Conservation (phyloP, 1,140 invertebrate species). For the Brachionus angularis region DNA sequence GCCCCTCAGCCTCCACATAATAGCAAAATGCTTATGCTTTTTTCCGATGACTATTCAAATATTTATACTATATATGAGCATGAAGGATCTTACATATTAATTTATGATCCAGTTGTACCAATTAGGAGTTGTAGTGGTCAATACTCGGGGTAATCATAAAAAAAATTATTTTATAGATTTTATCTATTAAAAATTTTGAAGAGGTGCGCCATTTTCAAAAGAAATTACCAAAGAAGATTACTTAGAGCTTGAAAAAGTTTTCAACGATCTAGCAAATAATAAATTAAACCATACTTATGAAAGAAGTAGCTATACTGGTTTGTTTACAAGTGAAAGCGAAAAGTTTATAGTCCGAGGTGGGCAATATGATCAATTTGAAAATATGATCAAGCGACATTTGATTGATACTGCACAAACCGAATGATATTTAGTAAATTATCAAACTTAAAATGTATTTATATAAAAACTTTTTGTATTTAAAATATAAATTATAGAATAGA, state of each 20-base stretch:
- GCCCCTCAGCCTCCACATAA: background rate
- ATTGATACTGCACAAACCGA: no score
- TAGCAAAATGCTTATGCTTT: background rate
- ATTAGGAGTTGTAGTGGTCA: slow-evolving; percentile 24
- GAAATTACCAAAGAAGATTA: slow-evolving; percentile 20
- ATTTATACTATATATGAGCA: slow-evolving; percentile 11
- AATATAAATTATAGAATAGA: no score
- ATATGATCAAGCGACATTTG: background rate
- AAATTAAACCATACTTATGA: slow-evolving; percentile 35
- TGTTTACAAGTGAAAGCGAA: slow-evolving; percentile 10
- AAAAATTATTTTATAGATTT: background rate
- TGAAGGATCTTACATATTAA: background rate
- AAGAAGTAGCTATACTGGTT: background rate
- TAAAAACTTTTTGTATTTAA: no score
- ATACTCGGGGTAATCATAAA: slow-evolving; percentile 1
- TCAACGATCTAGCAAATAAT: background rate
- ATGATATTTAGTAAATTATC: no score
- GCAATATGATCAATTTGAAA: slow-evolving; percentile 17
- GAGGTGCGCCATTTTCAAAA: slow-evolving; percentile 3
- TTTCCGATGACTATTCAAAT: slow-evolving; percentile 20
- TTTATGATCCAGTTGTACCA: slow-evolving; percentile 16
- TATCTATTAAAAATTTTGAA: background rate
- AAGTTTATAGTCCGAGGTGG: slow-evolving; percentile 23
- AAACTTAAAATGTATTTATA: no score
- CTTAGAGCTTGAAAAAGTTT: background rate